phyloP scores from a whole-genome alignment of 2,797 vertebrate genomes.

The Macrochelys suwanniensis region DNA sequence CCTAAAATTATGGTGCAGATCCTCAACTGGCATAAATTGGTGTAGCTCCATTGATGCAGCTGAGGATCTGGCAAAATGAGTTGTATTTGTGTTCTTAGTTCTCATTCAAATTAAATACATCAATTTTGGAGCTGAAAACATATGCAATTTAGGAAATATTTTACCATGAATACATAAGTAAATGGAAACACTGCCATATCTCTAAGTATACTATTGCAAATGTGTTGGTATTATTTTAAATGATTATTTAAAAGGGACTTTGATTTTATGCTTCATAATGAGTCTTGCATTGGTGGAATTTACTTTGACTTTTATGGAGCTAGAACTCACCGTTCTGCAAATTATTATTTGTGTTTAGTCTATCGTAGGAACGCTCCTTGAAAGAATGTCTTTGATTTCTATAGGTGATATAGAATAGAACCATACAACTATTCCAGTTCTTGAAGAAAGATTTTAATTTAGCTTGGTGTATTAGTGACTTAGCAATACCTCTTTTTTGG shows the following conservation, averaged over 20 bases:
- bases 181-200: background rate
- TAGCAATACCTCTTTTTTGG: background rate
- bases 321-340: background rate
- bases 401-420: background rate
- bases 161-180: background rate
- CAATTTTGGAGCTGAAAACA: background rate
- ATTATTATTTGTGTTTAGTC: background rate
- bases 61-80: background rate
- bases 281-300: background rate
- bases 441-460: background rate
- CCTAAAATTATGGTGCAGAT: background rate
- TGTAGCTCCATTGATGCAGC: background rate
- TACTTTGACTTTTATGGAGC: background rate
- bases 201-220: background rate
- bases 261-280: background rate
- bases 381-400: background rate
- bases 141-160: background rate
- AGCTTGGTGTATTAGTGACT: background rate
- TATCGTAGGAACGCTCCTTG: background rate
- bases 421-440: background rate
- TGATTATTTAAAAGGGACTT: background rate
- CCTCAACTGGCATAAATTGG: background rate
- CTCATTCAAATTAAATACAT: background rate
- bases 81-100: background rate
- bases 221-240: background rate